These are phyloP conservation scores for Melanogrammus aeglefinus DNA, from an alignment of 2,797 vertebrate species.

Conservation along the genomic window DNA sequence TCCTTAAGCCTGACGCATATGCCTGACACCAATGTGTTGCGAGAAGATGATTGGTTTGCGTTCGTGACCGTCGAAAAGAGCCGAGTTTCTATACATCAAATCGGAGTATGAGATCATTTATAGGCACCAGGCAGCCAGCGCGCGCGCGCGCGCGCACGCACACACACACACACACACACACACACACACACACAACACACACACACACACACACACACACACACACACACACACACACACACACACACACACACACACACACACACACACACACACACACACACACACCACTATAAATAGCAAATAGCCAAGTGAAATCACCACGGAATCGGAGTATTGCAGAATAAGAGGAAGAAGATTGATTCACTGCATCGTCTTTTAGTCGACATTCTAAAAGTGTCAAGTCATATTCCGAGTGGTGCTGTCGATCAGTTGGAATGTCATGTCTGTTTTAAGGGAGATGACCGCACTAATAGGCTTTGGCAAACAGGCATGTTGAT, in stretches of 20 bases:
- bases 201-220: conserved; percentile 19
- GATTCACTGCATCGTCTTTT: conserved; percentile 27
- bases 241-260: conserved; percentile 18
- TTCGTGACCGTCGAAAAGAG: conserved; percentile 32
- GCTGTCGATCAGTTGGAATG: not conserved
- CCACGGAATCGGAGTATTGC: conserved; percentile 39
- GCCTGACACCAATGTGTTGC: not conserved
- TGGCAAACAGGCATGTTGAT: not conserved
- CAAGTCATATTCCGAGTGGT: conserved; percentile 13
- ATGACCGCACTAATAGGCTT: too few relatives aligned
- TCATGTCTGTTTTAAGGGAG: not conserved
- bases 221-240: conserved; percentile 17
- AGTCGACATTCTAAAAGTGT: conserved; percentile 33
- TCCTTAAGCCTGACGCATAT: not conserved
- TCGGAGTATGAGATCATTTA: conserved; percentile 69
- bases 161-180: conserved; percentile 20
- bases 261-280: conserved; percentile 18
- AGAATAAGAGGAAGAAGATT: conserved; percentile 10
- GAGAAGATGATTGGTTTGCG: conserved; percentile 13
- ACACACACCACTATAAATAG: conserved; percentile 52
- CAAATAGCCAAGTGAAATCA: conserved; percentile 60
- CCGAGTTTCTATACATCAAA: conserved; percentile 58
- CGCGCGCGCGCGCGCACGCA: conserved; percentile 6
- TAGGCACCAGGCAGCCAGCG: conserved; percentile 49
- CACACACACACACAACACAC: conserved; percentile 18